Base-by-base conservation (phyloP, 2,797 vertebrate genomes). In the Rhyacichthys aspro region DNA sequence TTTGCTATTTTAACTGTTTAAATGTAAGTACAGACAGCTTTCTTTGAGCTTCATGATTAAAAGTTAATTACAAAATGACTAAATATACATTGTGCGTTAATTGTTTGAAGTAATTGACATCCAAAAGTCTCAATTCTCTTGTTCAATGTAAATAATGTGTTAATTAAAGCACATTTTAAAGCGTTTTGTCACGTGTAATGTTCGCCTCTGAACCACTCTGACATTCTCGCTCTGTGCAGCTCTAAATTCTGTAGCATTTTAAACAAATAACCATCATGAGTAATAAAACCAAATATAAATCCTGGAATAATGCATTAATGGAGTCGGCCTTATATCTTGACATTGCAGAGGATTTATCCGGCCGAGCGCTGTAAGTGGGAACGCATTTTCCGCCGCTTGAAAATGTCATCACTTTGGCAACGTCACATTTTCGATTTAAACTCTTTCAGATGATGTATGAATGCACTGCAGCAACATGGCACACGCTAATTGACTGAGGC, bases 371-470 rank as follows among this genome's bases (percentile, higher is more conserved):
- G 53, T 58, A 11, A 81, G 63, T 52, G 59, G 50, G 57, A 75
- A 72, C 69, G 55, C 52, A 42, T 79, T 79, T 69, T 65, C 61
- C 58, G 67, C 79, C 12, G 71, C 76, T 76, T 70, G 79, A 68
- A 81, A 83, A 81, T 76, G 81, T 83, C 81, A 74, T 81, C 70
- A 67, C 85, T 82, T 85, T 79, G 74, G 70, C 55, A 62, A 59
- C 42, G 76, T 84, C 78, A 65, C 37, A 73, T 83, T 84, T 81
- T 78, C 55, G 57, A 84, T 83, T 84, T 80, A 76, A 86, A 70
- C 65, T 63, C 72, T 54, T 74, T 76, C 70, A 67, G 72, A 84
- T 86, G 88, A 87, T 87, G 71, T 78, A 83, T 78, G 81, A 72
- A 77, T 28, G 63, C 61, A 0, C 49, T 52, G 59, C 52, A 7